Base-by-base conservation (phyloP, 2,113 vertebrate genomes). In the Calyptommatus sinebrachiatus region DNA sequence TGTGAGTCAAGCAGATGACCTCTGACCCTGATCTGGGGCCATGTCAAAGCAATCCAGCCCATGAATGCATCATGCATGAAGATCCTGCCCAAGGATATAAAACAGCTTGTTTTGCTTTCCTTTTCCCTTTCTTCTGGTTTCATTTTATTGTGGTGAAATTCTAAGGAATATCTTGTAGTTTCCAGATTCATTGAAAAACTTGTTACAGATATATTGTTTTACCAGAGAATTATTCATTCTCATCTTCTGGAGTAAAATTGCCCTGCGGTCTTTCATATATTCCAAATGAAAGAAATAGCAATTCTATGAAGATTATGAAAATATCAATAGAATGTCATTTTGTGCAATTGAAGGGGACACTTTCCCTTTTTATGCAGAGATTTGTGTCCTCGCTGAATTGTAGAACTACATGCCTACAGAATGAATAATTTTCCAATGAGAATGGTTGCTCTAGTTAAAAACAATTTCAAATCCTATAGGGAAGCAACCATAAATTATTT, bases 221-320 rank as follows among this genome's bases (percentile, higher is more conserved):
- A 2, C 18, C 46, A 85, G 10, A 29, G 29, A 48, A 82, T 18
- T 74, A 85, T 71, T 35, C 35, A 48, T 35, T 70, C 73, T 82
- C 57, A 26, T 12, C 26, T 26, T 74, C 29, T 14, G 46, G 12
- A 2, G 3, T 0, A 1, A 82, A 82, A 50, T 48, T 69, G n/a
- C 67, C 65, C 28, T 70, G 81, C 75, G n/a, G 16, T 79, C 26
- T 83, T 14, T 48, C 41, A 83, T 71, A 48, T 71, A 8, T 18
- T 76, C 70, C 61, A 79, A 83, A 76, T 50, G 7, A 72, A 86
- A 57, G 24, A 88, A 89, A 83, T 2, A 79, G 28, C 60, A 89
- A 82, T 89, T 85, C 61, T 76, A 60, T 67, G 74, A 18, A 31
- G 48, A 81, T n/a, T 83, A 79, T n/a, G 79, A 73, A 85, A 78